Evolutionary conservation across 2,113 vertebrate genomes (phyloP).

Genomic region (Aleadryas rufinucha): DNA sequence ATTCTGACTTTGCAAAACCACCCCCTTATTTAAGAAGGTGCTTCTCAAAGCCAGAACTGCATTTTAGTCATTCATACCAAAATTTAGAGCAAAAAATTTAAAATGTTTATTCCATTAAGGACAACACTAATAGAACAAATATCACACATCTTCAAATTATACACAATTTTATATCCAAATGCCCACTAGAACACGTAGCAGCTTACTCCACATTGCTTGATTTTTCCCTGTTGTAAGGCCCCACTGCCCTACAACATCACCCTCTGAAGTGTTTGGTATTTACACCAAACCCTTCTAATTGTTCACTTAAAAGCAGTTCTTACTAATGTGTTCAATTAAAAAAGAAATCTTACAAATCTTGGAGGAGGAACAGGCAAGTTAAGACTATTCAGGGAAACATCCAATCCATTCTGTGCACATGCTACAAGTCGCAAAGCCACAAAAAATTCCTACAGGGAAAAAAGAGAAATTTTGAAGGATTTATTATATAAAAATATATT

Average conservation of each 20-base stretch:
- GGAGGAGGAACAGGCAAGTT: slow-evolving; percentile 87
- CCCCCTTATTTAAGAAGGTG: background rate
- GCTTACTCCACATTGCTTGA: background rate
- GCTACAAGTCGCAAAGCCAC: slow-evolving; percentile 91
- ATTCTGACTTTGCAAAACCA: background rate
- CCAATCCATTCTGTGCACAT: slow-evolving; percentile 97
- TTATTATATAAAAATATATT: background rate
- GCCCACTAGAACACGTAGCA: background rate
- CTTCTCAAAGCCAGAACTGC: background rate
- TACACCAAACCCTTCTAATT: background rate
- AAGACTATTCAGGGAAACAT: slow-evolving; percentile 89
- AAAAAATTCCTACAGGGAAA: slow-evolving; percentile 89
- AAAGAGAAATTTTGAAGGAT: background rate
- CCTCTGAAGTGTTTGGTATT: background rate
- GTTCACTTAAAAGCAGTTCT: background rate
- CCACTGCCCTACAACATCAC: background rate
- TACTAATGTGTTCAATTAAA: background rate
- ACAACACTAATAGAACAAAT: background rate
- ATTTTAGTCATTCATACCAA: background rate
- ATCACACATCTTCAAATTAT: background rate
- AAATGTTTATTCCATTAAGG: background rate
- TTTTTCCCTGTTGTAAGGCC: background rate
- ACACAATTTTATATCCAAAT: background rate
- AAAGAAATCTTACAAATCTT: slow-evolving; percentile 89
- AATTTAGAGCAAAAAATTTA: background rate